phyloP scores from a whole-genome alignment of 1,140 invertebrate genomes.

The Zaprionus taronus region DNA sequence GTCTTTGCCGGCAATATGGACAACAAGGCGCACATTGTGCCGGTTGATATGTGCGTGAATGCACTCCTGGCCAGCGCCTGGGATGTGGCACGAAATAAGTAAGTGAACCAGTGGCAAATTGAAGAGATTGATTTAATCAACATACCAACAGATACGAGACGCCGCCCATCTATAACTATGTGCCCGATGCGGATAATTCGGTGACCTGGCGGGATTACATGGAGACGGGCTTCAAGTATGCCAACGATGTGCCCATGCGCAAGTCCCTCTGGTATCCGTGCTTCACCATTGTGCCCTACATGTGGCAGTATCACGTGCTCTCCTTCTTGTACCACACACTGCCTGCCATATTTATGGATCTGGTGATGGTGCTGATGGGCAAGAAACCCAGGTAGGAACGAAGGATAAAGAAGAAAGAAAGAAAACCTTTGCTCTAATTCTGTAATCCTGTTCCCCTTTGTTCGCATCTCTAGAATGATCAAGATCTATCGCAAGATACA shows the following conservation, averaged over 20 bases:
- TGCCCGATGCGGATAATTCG: slow-evolving; percentile 88
- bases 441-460: background rate
- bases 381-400: slow-evolving; percentile 86
- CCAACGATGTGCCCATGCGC: slow-evolving; percentile 81
- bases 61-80: slow-evolving; percentile 91
- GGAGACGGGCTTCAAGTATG: slow-evolving; percentile 82
- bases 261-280: slow-evolving; percentile 86
- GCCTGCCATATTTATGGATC: slow-evolving; percentile 87
- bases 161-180: slow-evolving; percentile 89
- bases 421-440: background rate
- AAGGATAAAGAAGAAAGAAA: background rate
- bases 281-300: slow-evolving; percentile 85
- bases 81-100: slow-evolving; percentile 86
- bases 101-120: slow-evolving; percentile 18
- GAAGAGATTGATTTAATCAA: background rate
- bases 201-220: slow-evolving; percentile 88
- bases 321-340: slow-evolving; percentile 86
- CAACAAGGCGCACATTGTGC: slow-evolving; percentile 91
- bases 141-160: slow-evolving; percentile 65
- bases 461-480: slow-evolving; percentile 86
- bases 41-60: slow-evolving; percentile 93
- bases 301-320: slow-evolving; percentile 85
- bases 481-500: slow-evolving; percentile 90
- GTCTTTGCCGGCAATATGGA: slow-evolving; percentile 88
- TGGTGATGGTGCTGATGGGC: slow-evolving; percentile 85